phyloP scores from a whole-genome alignment of 2,113 vertebrate genomes.

The Nettapus auritus region DNA sequence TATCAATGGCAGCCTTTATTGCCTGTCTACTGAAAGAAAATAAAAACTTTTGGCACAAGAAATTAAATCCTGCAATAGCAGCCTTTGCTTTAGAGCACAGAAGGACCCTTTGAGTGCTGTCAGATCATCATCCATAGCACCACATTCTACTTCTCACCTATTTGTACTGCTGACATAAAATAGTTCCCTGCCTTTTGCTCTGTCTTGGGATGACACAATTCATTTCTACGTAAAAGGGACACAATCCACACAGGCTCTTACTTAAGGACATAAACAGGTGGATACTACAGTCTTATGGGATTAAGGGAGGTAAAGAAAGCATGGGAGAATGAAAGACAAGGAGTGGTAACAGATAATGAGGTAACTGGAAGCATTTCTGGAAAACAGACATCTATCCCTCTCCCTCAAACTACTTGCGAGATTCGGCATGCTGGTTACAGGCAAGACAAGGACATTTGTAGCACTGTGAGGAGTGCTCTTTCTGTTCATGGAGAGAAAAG shows the following conservation, averaged over 20 bases:
- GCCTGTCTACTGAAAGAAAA: neutral
- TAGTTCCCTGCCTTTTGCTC: neutral
- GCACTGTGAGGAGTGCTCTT: neutral
- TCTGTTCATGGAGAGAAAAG: neutral
- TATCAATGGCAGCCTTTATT: neutral
- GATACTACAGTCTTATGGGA: neutral
- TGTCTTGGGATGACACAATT: neutral
- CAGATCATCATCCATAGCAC: neutral
- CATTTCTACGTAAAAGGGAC: neutral
- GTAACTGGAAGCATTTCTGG: constrained; percentile 5
- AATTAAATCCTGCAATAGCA: neutral
- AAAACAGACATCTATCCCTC: neutral
- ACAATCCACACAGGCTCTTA: neutral
- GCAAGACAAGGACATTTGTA: accelerated
- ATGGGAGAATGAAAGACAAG: neutral
- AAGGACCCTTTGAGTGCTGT: neutral
- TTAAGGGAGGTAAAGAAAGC: neutral
- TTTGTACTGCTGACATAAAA: neutral
- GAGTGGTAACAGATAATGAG: neutral
- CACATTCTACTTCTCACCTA: neutral
- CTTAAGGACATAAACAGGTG: neutral
- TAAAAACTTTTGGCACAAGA: neutral
- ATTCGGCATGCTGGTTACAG: neutral
- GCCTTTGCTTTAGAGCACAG: neutral
- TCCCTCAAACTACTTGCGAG: neutral